These are phyloP conservation scores for Xestia sexstrigata DNA, from an alignment of 2,888 invertebrate species.

Conservation along the genomic window DNA sequence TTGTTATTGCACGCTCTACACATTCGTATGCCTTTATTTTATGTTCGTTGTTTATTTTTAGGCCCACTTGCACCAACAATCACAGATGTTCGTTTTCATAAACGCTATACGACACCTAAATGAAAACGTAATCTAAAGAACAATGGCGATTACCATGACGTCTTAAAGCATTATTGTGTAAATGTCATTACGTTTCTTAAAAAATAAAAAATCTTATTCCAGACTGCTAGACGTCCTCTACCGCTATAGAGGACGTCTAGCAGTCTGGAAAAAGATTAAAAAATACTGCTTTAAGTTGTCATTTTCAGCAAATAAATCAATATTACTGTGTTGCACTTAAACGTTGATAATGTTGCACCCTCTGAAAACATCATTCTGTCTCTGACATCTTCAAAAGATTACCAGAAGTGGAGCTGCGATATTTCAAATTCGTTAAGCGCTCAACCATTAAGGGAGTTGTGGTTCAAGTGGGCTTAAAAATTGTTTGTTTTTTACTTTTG, in stretches of 20 bases:
- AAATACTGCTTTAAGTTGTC: too few species aligned
- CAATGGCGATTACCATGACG: background rate
- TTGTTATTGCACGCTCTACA: conserved; percentile 59
- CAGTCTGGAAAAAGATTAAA: too few species aligned
- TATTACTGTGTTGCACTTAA: background rate
- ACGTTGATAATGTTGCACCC: background rate
- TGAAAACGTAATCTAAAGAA: background rate
- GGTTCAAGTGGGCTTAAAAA: background rate
- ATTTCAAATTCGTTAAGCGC: background rate
- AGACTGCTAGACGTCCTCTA: too few species aligned
- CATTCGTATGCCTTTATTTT: conserved; percentile 41
- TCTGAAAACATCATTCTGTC: background rate
- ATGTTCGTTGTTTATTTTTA: conserved; percentile 2
- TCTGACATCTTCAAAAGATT: background rate
- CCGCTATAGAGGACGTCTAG: too few species aligned
- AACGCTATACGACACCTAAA: background rate
- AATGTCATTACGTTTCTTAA: too few species aligned
- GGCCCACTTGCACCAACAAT: background rate
- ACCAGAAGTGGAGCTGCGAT: background rate
- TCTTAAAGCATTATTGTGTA: background rate
- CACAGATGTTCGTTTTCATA: background rate
- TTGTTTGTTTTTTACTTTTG: background rate
- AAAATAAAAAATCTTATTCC: too few species aligned
- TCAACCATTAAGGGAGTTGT: background rate
- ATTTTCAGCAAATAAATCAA: background rate